These are phyloP conservation scores for Apogon talboti DNA, from an alignment of 2,797 vertebrate species.

Conservation along the genomic window DNA sequence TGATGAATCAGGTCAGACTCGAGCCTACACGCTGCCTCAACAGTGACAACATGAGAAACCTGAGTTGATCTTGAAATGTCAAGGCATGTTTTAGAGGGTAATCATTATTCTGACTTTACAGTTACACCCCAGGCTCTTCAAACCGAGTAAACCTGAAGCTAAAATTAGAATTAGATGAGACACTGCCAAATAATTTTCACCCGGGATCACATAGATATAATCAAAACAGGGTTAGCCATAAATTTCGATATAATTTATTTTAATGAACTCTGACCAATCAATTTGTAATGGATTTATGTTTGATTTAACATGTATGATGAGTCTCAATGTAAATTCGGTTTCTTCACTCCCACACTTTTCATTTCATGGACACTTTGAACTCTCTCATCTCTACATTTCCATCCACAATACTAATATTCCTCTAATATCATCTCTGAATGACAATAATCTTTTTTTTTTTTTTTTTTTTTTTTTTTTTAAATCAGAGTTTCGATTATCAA, in stretches of 20 bases:
- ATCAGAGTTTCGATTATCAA: conserved; percentile 33
- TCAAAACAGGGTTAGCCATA: conserved; percentile 14
- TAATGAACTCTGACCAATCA: conserved; percentile 30
- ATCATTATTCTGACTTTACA: conserved; percentile 57
- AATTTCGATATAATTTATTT: conserved; percentile 13
- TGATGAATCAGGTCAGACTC: conserved; percentile 35
- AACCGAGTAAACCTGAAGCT: conserved; percentile 65
- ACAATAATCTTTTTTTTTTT: conserved; percentile 32
- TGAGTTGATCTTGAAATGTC: conserved; percentile 58
- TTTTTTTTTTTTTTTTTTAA: too few relatives aligned
- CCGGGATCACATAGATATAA: conserved; percentile 7
- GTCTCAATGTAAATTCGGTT: conserved; percentile 16
- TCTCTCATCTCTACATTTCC: conserved; percentile 18
- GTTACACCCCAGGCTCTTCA: conserved; percentile 66
- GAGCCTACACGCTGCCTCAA: conserved; percentile 32
- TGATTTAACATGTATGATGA: conserved; percentile 11
- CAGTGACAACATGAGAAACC: conserved; percentile 31
- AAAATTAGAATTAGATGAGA: conserved; percentile 36
- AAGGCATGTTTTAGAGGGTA: conserved; percentile 71
- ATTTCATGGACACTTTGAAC: conserved; percentile 14
- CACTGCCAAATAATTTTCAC: neutral
- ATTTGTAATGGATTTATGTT: conserved; percentile 25
- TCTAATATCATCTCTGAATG: conserved; percentile 8
- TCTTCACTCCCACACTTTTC: conserved; percentile 10
- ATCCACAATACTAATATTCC: conserved; percentile 25